Evolutionary conservation across 1,140 invertebrate species (phyloP).

Genomic region (Drosophila nigromelanica): DNA sequence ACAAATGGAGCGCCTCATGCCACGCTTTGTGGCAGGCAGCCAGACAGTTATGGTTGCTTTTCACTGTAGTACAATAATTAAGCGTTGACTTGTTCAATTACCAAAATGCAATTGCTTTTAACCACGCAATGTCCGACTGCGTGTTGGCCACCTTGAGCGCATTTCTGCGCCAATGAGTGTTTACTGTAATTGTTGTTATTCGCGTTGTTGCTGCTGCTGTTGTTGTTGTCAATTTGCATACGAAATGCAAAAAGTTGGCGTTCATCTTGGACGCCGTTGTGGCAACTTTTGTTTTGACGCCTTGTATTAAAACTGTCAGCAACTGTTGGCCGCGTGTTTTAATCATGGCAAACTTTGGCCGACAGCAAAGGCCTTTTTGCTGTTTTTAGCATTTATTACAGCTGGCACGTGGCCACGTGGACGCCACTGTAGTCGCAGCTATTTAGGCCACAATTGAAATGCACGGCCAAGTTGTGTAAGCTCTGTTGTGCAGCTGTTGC

Average conservation of each 20-base stretch:
- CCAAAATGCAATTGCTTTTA: slow-evolving; percentile 79
- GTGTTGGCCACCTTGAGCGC: slow-evolving; percentile 9
- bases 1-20: background rate
- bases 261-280: slow-evolving; percentile 19
- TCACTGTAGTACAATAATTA: slow-evolving; percentile 73
- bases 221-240: slow-evolving; percentile 48
- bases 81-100: slow-evolving; percentile 81
- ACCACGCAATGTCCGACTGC: slow-evolving; percentile 47
- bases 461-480: slow-evolving; percentile 54
- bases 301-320: slow-evolving; percentile 73
- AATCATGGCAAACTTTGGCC: slow-evolving; percentile 60
- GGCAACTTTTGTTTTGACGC: slow-evolving; percentile 43
- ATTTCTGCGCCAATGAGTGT: slow-evolving; percentile 12
- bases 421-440: background rate
- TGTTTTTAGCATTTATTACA: slow-evolving; percentile 30
- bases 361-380: slow-evolving; percentile 1
- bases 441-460: slow-evolving; percentile 69
- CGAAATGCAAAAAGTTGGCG: slow-evolving; percentile 34
- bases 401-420: slow-evolving; percentile 3
- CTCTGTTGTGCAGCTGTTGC: slow-evolving; percentile 68
- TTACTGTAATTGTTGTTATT: slow-evolving; percentile 3
- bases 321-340: slow-evolving; percentile 60
- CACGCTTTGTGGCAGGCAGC: slow-evolving; percentile 36
- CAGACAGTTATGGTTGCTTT: slow-evolving; percentile 70
- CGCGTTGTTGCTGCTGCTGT: background rate